Percentiles rank a stretch among this genome's conserved stretches.
phyloP scores from a whole-genome alignment of 2,888 invertebrate species.

The Agrypnus murinus region DNA sequence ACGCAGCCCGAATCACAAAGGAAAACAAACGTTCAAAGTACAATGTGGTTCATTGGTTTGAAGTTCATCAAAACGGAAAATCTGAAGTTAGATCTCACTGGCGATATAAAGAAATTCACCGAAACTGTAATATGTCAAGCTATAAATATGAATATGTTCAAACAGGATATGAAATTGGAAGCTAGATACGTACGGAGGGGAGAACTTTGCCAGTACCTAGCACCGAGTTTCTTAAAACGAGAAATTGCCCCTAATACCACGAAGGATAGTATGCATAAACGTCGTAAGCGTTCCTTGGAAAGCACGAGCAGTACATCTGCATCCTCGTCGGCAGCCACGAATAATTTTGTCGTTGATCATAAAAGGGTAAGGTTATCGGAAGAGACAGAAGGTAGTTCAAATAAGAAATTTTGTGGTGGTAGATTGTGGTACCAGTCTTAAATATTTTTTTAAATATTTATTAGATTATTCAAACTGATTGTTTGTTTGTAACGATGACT shows the following conservation, averaged over 20 bases:
- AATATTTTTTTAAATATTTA: slow-evolving; percentile 59
- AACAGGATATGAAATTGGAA: slow-evolving; percentile 87
- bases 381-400: too few species aligned
- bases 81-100: slow-evolving; percentile 93
- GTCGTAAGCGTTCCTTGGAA: slow-evolving; percentile 62
- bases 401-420: not conserved
- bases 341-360: slow-evolving; percentile 37
- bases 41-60: slow-evolving; percentile 99
- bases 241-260: slow-evolving; percentile 73
- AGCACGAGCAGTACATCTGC: too few species aligned
- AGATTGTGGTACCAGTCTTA: slow-evolving; percentile 1
- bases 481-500: slow-evolving; percentile 70
- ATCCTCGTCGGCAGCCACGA: slow-evolving; percentile 62
- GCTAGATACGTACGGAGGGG: slow-evolving; percentile 91
- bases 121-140: slow-evolving; percentile 89
- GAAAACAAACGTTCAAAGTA: slow-evolving; percentile 79
- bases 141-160: slow-evolving; percentile 79
- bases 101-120: slow-evolving; percentile 93
- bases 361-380: slow-evolving; percentile 66
- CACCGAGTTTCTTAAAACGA: slow-evolving; percentile 80
- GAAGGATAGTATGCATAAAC: slow-evolving; percentile 57
- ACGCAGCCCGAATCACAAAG: too few species aligned
- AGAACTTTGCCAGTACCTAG: slow-evolving; percentile 83
- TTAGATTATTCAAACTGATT: slow-evolving; percentile 72
- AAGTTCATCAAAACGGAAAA: too few species aligned